Percentiles rank a stretch among this genome's conserved stretches.
phyloP scores from a whole-genome alignment of 2,888 invertebrate species.

The Meta bourneti region DNA sequence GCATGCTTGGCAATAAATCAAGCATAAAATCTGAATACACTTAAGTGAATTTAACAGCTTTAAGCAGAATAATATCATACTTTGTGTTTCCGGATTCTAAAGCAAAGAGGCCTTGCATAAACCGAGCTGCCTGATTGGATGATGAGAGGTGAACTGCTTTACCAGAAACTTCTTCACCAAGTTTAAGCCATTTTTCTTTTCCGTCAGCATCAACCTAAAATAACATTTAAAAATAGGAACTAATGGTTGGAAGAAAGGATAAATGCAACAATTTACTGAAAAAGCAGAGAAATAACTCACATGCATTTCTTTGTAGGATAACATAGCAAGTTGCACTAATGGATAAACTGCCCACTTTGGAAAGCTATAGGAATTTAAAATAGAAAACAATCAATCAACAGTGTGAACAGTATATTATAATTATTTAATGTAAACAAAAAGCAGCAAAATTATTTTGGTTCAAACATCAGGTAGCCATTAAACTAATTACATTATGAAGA shows the following conservation, averaged over 20 bases:
- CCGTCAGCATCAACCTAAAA: constrained; percentile 27
- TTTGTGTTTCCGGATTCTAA: constrained; percentile 62
- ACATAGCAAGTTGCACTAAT: constrained; percentile 52
- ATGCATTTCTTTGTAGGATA: constrained; percentile 62
- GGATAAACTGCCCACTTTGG: constrained; percentile 65
- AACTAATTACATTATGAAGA: too few species aligned
- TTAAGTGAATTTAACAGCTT: too few species aligned
- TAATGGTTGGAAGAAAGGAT: background rate
- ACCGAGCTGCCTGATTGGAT: constrained; percentile 52
- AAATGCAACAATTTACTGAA: background rate
- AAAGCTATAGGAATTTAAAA: constrained; percentile 43
- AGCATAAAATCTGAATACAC: too few species aligned
- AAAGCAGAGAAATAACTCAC: constrained; percentile 24
- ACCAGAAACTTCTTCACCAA: constrained; percentile 60
- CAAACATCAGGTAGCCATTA: too few species aligned
- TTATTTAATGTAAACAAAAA: too few species aligned
- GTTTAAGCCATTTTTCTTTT: constrained; percentile 63
- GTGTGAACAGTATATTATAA: too few species aligned
- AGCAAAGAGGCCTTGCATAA: constrained; percentile 65
- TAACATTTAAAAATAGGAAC: background rate
- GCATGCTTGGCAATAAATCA: too few species aligned
- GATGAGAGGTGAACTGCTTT: constrained; percentile 61
- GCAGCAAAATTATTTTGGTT: too few species aligned
- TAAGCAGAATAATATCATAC: background rate
- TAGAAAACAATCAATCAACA: background rate